Percentiles rank a stretch among this genome's conserved stretches.
phyloP scores from a whole-genome alignment of 23 tunicate species.

The Botrylloides violaceus region DNA sequence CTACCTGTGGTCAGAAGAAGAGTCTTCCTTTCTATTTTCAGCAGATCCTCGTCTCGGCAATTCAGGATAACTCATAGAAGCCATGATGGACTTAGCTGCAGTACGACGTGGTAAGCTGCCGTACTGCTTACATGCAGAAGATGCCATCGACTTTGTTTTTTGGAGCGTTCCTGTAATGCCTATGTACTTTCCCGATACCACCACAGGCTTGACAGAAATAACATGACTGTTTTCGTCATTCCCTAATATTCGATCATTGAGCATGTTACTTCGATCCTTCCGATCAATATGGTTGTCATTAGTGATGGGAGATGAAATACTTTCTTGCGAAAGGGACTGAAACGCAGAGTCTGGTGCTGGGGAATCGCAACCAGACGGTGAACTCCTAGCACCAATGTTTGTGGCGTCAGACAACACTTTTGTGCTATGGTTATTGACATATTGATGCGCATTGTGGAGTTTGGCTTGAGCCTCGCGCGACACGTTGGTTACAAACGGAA shows the following conservation, averaged over 20 bases:
- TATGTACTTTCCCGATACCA: conserved; percentile 50
- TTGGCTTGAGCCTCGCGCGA: no score
- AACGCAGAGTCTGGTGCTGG: background rate
- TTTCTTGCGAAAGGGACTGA: background rate
- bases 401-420: background rate
- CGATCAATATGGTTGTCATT: background rate
- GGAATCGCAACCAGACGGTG: conserved; percentile 26
- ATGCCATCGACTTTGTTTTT: conserved; percentile 6
- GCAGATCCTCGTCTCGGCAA: no score
- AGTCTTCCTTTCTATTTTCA: no score
- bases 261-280: background rate
- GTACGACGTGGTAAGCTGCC: conserved; percentile 5
- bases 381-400: background rate
- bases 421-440: background rate
- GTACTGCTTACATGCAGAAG: background rate
- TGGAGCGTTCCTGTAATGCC: conserved; percentile 38
- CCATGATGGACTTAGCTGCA: no score
- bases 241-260: background rate
- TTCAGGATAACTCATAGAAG: no score
- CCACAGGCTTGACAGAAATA: conserved; percentile 23
- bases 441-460: no score
- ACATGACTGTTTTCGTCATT: background rate
- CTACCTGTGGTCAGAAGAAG: no score
- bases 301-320: background rate
- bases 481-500: no score